Evolutionary conservation across 2,113 vertebrate genomes (phyloP), one percentile per base, ranked within the genome.

Genomic region (Syngnathus typhle): DNA sequence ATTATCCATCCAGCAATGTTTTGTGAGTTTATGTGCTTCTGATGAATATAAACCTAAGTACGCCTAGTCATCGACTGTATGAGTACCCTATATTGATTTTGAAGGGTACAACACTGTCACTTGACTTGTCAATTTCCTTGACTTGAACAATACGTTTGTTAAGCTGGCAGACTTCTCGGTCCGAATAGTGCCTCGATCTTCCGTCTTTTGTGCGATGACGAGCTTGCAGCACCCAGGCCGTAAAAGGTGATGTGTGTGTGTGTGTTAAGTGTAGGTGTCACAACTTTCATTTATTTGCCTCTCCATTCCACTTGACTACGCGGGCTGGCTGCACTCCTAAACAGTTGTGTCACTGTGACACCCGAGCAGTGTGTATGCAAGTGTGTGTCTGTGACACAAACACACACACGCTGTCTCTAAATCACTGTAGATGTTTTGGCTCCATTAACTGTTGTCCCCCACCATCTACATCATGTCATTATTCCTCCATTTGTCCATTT

Each of bases 291-390:
- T 58, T 58, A 36, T 58, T 58, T 58, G 55, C 55, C 15, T 61
- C 60, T 61, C 38, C 19, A 43, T 41, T 61, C 60, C 60, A 43
- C 60, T 61, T 61, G 38, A 61, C 38, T 43, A 13, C 19, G 11
- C 38, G 7, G 11, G 38, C 60, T 58, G 55, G 55, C 55, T 58
- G 55, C 55, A 36, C 15, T 36, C 27, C 55, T 21, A 61, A 43
- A 38, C 60, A 61, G 37, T 61, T 61, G 38, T 61, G 60, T 61
- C 60, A 61, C 38, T 12, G 60, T 27, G 10, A 61, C 60, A 61
- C 19, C 38, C 23, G 60, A 61, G 27, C 13, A 58, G 6, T 7
- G 55, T 36, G 27, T 16, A 12, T 55, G 52, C 10, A 32, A 32
- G 12, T 7, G 23, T 32, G 27, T 2, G 12, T 36, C 6, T 36